Evolutionary conservation across 92 coral and sea anemone genomes (phyloP).

Genomic region (Heteractis magnifica): DNA sequence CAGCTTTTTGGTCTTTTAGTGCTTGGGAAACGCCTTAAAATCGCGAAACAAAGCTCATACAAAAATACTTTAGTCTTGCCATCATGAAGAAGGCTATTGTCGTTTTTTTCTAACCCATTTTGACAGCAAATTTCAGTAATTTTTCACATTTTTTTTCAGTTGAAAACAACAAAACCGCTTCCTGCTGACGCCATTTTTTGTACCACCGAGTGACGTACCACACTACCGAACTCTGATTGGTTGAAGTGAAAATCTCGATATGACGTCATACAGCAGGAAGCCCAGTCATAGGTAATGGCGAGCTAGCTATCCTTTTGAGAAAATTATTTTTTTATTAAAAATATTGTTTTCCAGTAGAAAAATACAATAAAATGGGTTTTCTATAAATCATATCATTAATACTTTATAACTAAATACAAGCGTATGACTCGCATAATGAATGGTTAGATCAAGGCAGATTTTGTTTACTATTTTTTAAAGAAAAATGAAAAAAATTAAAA

Average conservation of each 20-base stretch:
- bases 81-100: not conserved
- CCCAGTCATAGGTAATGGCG: not conserved
- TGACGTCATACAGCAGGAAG: conserved; percentile 27
- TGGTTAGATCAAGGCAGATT: not conserved
- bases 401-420: conserved; percentile 5
- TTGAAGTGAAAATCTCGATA: not conserved
- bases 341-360: not conserved
- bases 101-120: not conserved
- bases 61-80: not conserved
- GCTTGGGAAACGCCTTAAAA: not conserved
- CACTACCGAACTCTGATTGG: not conserved
- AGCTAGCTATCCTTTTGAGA: too few relatives aligned
- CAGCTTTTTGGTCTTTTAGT: not conserved
- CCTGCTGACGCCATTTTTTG: conserved; percentile 30
- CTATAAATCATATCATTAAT: not conserved
- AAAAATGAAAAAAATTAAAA: too few relatives aligned
- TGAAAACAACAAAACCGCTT: conserved; percentile 12
- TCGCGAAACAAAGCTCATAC: not conserved
- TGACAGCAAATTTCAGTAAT: not conserved
- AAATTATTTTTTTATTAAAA: not conserved
- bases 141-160: not conserved
- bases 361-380: not conserved
- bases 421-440: conserved; percentile 21
- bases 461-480: too few relatives aligned
- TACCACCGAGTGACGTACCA: conserved; percentile 23